A percentile compares a stretch with the other conserved stretches of the same genome.
Conservation (phyloP, 2,113 vertebrate species). For the Tilapia sparmanii region DNA sequence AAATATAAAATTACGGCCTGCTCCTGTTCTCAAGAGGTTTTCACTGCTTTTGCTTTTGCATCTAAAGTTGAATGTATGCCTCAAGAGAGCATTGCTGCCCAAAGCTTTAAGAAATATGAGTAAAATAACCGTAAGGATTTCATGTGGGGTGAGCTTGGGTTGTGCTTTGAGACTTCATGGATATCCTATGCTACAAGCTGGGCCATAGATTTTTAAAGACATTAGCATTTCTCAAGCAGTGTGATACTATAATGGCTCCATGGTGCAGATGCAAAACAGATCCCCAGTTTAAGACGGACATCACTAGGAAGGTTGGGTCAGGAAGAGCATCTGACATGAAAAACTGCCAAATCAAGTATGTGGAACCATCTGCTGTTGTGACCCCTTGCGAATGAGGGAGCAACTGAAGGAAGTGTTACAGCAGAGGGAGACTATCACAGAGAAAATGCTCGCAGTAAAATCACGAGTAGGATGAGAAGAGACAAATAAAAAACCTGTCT, state of each 20-base stretch:
- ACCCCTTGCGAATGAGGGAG: neutral
- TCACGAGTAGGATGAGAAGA: neutral
- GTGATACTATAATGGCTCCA: neutral
- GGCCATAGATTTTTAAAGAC: neutral
- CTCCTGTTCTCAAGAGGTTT: neutral
- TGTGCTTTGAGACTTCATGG: neutral
- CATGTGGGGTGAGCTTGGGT: neutral
- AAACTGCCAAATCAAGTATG: neutral
- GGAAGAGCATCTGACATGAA: neutral
- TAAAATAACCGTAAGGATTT: neutral
- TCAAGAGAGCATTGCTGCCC: neutral
- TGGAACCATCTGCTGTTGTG: neutral
- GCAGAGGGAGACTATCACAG: neutral
- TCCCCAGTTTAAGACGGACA: neutral
- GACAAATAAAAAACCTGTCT: neutral
- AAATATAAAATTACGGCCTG: neutral
- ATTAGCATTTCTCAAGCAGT: neutral
- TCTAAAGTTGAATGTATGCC: neutral
- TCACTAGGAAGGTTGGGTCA: neutral
- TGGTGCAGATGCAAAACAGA: neutral
- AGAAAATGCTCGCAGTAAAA: neutral
- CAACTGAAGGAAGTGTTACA: neutral
- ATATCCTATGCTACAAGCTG: neutral
- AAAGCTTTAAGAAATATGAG: neutral
- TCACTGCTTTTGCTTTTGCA: neutral